Conservation (phyloP, 2,888 invertebrate genomes). For the Tachina grossa region DNA sequence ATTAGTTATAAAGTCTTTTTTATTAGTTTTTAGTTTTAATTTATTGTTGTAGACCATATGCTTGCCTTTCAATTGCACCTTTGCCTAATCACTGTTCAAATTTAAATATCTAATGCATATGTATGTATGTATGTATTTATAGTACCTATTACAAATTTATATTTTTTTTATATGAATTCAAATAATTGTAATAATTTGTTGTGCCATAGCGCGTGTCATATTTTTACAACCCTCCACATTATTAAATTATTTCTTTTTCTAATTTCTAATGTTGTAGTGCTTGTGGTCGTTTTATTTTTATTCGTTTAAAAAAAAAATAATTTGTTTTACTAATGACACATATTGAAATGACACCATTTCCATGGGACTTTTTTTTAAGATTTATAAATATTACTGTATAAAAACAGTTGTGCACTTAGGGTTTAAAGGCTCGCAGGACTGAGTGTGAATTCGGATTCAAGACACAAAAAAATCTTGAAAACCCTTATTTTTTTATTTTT, state of each 20-base stretch:
- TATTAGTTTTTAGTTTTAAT: constrained; percentile 30
- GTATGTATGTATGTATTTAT: background rate
- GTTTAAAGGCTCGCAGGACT: too few relatives aligned
- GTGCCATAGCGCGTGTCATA: constrained; percentile 64
- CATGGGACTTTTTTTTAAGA: background rate
- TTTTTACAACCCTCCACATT: constrained; percentile 66
- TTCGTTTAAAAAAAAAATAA: constrained; percentile 51
- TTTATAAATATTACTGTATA: background rate
- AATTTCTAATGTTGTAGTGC: constrained; percentile 25
- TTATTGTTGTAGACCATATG: constrained; percentile 39
- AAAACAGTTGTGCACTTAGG: background rate
- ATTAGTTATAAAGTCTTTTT: constrained; percentile 28
- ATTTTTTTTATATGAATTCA: constrained; percentile 55
- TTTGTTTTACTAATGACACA: constrained; percentile 68
- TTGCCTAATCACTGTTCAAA: constrained; percentile 48
- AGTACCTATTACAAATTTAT: background rate
- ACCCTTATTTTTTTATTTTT: too few relatives aligned
- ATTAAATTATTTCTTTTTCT: constrained; percentile 25
- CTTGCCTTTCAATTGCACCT: constrained; percentile 35
- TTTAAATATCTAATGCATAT: background rate
- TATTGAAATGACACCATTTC: constrained; percentile 56
- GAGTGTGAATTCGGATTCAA: too few relatives aligned
- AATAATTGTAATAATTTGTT: constrained; percentile 62
- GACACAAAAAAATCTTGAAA: too few relatives aligned
- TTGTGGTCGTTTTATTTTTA: background rate